A percentile compares a stretch with the other conserved stretches of the same genome.
phyloP scores from a whole-genome alignment of 2,797 vertebrate genomes.

The Falco concolor region DNA sequence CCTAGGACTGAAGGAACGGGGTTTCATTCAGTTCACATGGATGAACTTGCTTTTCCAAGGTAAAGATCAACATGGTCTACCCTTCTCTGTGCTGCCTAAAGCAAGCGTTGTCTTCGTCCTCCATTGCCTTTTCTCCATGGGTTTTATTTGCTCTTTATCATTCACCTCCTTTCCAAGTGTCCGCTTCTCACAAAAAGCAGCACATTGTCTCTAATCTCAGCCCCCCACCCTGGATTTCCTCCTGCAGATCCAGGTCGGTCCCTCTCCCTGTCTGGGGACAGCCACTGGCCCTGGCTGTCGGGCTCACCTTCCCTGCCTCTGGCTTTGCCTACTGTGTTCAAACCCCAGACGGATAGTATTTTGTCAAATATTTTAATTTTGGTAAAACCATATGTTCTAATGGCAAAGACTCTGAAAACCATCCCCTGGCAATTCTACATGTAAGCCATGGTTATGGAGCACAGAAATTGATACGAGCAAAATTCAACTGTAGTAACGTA shows the following conservation, averaged over 20 bases:
- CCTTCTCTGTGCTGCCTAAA: background rate
- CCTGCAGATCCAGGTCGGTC: background rate
- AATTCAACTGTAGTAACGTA: background rate
- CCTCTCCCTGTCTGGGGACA: background rate
- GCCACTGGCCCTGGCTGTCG: background rate
- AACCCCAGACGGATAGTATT: background rate
- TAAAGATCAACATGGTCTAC: background rate
- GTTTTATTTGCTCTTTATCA: background rate
- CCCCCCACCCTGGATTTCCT: too few relatives aligned
- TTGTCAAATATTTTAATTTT: background rate
- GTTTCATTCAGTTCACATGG: background rate
- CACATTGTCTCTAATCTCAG: background rate
- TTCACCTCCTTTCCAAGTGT: background rate
- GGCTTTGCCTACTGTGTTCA: background rate
- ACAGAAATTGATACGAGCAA: accelerated
- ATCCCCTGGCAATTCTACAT: too few relatives aligned
- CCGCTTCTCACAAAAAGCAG: background rate
- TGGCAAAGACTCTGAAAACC: background rate
- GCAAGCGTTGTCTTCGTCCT: too few relatives aligned
- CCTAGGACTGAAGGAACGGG: background rate
- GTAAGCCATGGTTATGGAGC: background rate
- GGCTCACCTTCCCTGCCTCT: accelerated
- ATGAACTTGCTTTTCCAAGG: background rate
- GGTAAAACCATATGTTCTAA: background rate
- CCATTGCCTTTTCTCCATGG: background rate